These are phyloP conservation scores for Apodemia mormo DNA, from an alignment of 2,888 invertebrate genomes.

Conservation along the genomic window DNA sequence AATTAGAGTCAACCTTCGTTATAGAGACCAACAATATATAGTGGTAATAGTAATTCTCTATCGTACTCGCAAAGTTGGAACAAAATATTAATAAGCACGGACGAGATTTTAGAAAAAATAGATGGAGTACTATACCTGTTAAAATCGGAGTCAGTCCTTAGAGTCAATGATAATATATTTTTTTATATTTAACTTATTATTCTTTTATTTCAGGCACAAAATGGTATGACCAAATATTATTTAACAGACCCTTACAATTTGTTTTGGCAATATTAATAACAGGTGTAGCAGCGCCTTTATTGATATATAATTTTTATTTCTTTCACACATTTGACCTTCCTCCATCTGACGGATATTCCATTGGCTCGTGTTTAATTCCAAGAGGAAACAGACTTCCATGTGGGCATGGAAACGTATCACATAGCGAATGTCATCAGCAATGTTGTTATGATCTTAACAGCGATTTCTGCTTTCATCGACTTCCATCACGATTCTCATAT, in stretches of 20 bases:
- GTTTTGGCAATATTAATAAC: conserved; percentile 45
- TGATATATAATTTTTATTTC: conserved; percentile 60
- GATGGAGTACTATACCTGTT: no score
- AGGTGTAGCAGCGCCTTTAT: conserved; percentile 52
- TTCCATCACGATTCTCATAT: conserved; percentile 78
- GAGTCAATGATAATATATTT: no score
- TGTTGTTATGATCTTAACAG: conserved; percentile 76
- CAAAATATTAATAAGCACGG: no score
- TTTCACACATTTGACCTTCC: conserved; percentile 48
- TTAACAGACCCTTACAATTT: conserved; percentile 63
- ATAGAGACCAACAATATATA: no score
- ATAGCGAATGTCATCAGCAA: conserved; percentile 61
- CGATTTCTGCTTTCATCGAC: conserved; percentile 74
- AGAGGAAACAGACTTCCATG: conserved; percentile 58
- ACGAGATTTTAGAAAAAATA: no score
- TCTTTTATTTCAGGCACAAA: conserved; percentile 55
- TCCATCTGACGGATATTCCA: conserved; percentile 63
- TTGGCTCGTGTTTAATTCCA: conserved; percentile 63
- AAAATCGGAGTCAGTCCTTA: no score
- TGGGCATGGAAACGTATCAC: conserved; percentile 53
- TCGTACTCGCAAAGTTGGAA: no score
- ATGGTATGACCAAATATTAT: conserved; percentile 65
- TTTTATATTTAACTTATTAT: no score
- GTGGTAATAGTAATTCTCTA: no score
- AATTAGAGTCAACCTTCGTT: no score